A percentile compares a stretch with the other conserved stretches of the same genome.
Evolutionary conservation across 2,888 invertebrate species (phyloP).

Genomic region (Neocrepidodera transversa): DNA sequence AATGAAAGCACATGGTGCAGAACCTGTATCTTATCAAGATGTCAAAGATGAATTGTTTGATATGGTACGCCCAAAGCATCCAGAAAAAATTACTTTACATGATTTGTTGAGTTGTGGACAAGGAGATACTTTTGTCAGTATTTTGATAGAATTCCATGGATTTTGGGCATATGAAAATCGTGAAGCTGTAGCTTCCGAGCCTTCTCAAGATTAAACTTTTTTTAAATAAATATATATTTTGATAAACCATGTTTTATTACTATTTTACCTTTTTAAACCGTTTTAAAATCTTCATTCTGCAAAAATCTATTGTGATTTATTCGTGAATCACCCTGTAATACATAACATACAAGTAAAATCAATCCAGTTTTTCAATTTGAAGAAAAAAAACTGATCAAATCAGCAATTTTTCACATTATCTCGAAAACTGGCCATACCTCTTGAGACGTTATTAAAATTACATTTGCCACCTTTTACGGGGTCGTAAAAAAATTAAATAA

Average conservation of each 20-base stretch:
- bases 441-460: too few relatives aligned
- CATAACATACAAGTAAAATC: too few relatives aligned
- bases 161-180: constrained; percentile 97
- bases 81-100: constrained; percentile 81
- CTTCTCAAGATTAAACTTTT: constrained; percentile 53
- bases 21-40: constrained; percentile 90
- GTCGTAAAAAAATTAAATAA: too few relatives aligned
- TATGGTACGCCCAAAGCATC: constrained; percentile 92
- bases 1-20: constrained; percentile 86
- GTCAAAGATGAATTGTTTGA: constrained; percentile 98
- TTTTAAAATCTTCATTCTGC: too few relatives aligned
- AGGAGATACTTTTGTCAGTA: constrained; percentile 92
- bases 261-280: too few relatives aligned
- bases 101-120: constrained; percentile 89
- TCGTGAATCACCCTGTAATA: too few relatives aligned
- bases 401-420: too few relatives aligned
- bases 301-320: too few relatives aligned
- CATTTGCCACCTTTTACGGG: too few relatives aligned
- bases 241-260: not conserved
- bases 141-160: constrained; percentile 93
- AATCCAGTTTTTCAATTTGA: too few relatives aligned
- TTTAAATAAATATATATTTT: constrained; percentile 5
- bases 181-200: constrained; percentile 77
- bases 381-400: too few relatives aligned
- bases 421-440: too few relatives aligned